phyloP scores from a whole-genome alignment of 2,888 invertebrate species.

The Trichacis sp. region DNA sequence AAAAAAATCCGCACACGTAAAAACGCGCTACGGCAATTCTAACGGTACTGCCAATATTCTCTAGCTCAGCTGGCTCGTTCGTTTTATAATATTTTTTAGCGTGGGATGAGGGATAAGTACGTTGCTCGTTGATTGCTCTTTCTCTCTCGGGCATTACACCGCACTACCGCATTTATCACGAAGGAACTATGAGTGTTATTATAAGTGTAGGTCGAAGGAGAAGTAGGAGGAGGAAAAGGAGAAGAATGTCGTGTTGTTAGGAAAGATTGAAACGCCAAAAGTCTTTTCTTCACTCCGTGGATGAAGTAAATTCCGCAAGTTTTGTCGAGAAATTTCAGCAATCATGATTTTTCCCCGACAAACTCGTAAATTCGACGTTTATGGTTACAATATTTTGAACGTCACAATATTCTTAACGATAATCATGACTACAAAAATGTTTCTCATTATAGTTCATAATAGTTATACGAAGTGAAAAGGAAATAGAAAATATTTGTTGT shows the following conservation, averaged over 20 bases:
- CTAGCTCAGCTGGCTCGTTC: neutral
- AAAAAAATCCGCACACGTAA: neutral
- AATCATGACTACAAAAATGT: too few relatives aligned
- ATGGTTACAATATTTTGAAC: too few relatives aligned
- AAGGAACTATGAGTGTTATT: conserved; percentile 2
- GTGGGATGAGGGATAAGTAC: conserved; percentile 4
- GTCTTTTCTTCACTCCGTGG: too few relatives aligned
- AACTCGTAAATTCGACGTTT: too few relatives aligned
- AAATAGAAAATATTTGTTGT: too few relatives aligned
- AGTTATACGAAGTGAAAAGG: too few relatives aligned
- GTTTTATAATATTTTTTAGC: conserved; percentile 2
- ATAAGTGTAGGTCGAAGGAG: neutral
- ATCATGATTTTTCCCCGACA: too few relatives aligned
- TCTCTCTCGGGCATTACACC: conserved; percentile 6
- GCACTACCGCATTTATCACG: conserved; percentile 11
- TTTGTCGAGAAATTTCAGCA: too few relatives aligned
- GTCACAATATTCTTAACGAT: too few relatives aligned
- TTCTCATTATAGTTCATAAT: too few relatives aligned
- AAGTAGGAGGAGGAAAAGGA: neutral
- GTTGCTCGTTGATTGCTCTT: conserved; percentile 6
- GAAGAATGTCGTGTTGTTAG: neutral
- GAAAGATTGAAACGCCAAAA: too few relatives aligned
- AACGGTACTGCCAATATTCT: conserved; percentile 5
- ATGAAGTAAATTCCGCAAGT: too few relatives aligned
- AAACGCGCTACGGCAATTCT: neutral